A percentile compares a stretch with the other conserved stretches of the same genome.
Evolutionary conservation across 1,140 invertebrate genomes (phyloP).

Genomic region (Palaemon carinicauda): DNA sequence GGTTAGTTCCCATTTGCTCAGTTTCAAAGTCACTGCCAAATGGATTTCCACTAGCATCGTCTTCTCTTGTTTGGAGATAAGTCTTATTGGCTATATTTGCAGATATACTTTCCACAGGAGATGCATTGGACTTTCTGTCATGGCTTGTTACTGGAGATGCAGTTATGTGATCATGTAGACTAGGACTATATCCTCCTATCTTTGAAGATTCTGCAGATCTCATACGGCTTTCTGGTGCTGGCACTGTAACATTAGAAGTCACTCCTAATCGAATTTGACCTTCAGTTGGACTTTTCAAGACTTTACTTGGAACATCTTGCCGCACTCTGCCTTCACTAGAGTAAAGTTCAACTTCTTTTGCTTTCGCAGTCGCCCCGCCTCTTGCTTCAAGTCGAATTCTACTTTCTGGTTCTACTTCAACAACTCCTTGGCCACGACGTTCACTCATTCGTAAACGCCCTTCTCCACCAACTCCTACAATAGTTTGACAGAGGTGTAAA

Average conservation of each 20-base stretch:
- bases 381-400: background rate
- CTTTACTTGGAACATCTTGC: background rate
- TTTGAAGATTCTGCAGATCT: background rate
- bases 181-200: conserved; percentile 19
- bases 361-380: background rate
- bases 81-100: background rate
- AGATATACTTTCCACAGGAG: conserved; percentile 22
- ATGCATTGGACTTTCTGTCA: background rate
- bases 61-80: background rate
- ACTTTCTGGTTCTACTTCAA: conserved; percentile 28
- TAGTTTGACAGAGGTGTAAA: too few relatives aligned
- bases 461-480: conserved; percentile 36
- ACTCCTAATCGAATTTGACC: background rate
- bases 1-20: conserved; percentile 26
- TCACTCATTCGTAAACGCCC: conserved; percentile 39
- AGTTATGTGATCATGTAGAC: conserved; percentile 34
- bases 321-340: conserved; percentile 5
- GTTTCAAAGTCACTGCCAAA: conserved; percentile 43
- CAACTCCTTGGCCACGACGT: conserved; percentile 19
- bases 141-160: background rate
- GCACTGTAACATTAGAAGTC: conserved; percentile 13
- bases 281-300: conserved; percentile 32
- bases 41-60: background rate
- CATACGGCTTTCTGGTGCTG: background rate
- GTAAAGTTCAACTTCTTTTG: background rate